Evolutionary conservation across 2,888 invertebrate genomes (phyloP).

Genomic region (Amphipyra berbera): DNA sequence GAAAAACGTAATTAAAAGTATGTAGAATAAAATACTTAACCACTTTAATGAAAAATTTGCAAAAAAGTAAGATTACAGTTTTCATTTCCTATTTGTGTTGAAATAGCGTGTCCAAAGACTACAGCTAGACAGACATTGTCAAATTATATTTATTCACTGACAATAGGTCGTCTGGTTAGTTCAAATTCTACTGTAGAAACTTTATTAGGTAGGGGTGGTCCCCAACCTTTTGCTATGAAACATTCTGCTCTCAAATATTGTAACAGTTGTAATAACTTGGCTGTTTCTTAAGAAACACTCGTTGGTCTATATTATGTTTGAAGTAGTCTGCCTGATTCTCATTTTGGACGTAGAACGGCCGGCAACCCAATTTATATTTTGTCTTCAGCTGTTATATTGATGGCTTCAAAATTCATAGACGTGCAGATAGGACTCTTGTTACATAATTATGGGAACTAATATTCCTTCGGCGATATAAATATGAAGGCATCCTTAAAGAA

Average conservation of each 20-base stretch:
- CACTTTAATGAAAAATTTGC: no score
- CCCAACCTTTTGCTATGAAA: constrained; percentile 22
- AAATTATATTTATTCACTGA: constrained; percentile 52
- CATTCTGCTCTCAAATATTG: constrained; percentile 47
- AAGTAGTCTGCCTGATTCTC: constrained; percentile 24
- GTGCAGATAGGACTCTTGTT: background rate
- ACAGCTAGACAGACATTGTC: constrained; percentile 29
- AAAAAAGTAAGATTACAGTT: background rate
- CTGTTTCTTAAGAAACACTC: constrained; percentile 18
- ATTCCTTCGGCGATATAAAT: no score
- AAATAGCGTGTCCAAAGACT: constrained; percentile 9
- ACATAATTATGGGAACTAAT: background rate
- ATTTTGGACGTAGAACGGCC: constrained; percentile 17
- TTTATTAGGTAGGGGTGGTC: constrained; percentile 34
- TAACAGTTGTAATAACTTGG: constrained; percentile 37
- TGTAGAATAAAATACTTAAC: no score
- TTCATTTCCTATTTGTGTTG: constrained; percentile 4
- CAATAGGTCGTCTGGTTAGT: constrained; percentile 36
- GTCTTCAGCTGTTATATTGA: constrained; percentile 11
- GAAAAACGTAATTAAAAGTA: no score
- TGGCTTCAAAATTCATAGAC: background rate
- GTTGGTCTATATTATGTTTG: constrained; percentile 35
- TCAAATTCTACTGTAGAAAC: constrained; percentile 32
- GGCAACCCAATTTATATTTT: constrained; percentile 4
- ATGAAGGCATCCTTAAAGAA: background rate